These are phyloP conservation scores for Umimayanthus chanpuru DNA, from an alignment of 92 coral and sea anemone genomes.

Conservation along the genomic window DNA sequence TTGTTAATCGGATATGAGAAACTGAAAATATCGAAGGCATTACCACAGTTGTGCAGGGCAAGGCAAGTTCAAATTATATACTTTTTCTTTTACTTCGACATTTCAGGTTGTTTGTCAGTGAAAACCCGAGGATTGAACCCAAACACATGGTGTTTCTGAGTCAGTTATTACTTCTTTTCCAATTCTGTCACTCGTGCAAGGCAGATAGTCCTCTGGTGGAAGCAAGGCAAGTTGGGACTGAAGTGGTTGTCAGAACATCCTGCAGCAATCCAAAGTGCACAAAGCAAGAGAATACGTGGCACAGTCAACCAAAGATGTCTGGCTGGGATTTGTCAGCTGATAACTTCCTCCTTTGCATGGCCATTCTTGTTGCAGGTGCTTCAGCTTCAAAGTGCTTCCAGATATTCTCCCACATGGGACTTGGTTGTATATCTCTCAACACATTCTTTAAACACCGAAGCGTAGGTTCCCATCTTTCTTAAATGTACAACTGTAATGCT, in stretches of 20 bases:
- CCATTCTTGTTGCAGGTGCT: constrained; percentile 67
- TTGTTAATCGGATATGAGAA: no score
- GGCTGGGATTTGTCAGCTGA: constrained; percentile 55
- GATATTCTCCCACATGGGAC: constrained; percentile 68
- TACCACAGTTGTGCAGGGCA: no score
- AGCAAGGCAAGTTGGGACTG: constrained; percentile 64
- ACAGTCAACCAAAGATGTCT: constrained; percentile 68
- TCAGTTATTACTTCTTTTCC: constrained; percentile 52
- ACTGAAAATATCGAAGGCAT: no score
- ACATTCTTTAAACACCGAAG: constrained; percentile 62
- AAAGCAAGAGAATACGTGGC: constrained; percentile 53
- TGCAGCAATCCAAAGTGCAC: constrained; percentile 59
- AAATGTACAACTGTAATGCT: no score
- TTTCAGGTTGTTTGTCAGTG: constrained; percentile 43
- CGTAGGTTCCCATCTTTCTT: no score
- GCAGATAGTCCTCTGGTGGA: no score
- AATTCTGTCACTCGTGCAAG: no score
- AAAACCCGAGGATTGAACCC: constrained; percentile 61
- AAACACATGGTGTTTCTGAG: constrained; percentile 65
- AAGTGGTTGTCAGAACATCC: constrained; percentile 44
- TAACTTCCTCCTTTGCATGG: constrained; percentile 66
- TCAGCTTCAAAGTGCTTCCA: constrained; percentile 57
- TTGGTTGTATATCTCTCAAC: constrained; percentile 59
- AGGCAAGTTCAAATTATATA: not conserved
- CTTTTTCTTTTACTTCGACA: not conserved